Base-by-base conservation (phyloP, 2,113 vertebrate species). In the Trinectes maculatus region DNA sequence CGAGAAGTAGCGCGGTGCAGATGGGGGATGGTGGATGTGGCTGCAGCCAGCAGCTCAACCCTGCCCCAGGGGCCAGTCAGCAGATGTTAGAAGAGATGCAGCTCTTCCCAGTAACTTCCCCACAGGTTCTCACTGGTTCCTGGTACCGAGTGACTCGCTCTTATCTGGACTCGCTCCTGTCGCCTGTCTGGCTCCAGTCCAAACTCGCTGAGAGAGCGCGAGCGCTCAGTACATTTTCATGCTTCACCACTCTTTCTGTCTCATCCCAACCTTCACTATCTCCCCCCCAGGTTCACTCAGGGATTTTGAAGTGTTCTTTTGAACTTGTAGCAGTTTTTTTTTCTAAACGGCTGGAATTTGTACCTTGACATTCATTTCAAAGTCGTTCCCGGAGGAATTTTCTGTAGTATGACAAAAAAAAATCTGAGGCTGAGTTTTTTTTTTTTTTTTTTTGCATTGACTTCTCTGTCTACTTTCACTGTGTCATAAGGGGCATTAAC, bases 141-240 rank as follows among this genome's bases (percentile, higher is more conserved):
- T 52, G 68, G 57, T 70, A 24, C 70, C 68, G 5, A 19, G n/a
- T 52, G 49, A 54, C 29, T 34, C 51, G 44, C 77, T 62, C 62
- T 82, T 87, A 80, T 88, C 69, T 71, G 69, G 57, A 44, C 74
- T 55, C 39, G 5, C 74, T 80, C 80, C 80, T 79, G 84, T 82
- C 31, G 22, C 77, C 61, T 8, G 61, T 28, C 80, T 81, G 87
- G 77, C 80, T 75, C 68, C 71, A 5, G 44, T 84, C 80, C 82
- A 82, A 72, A 64, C 68, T 69, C 57, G 68, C 64, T 25, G 43
- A 82, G 69, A 73, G 67, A 52, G 54, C 15, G 44, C 76, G 67
- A 52, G 54, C 15, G 44, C 76, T 74, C 73, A 44, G 65, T 65
- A 65, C 79, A 66, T 84, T 83, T 84, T 79, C 67, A 75, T 55